Evolutionary conservation across 2,888 invertebrate genomes (phyloP), one percentile per base, ranked within the genome.

Genomic region (Diaphora mendica): DNA sequence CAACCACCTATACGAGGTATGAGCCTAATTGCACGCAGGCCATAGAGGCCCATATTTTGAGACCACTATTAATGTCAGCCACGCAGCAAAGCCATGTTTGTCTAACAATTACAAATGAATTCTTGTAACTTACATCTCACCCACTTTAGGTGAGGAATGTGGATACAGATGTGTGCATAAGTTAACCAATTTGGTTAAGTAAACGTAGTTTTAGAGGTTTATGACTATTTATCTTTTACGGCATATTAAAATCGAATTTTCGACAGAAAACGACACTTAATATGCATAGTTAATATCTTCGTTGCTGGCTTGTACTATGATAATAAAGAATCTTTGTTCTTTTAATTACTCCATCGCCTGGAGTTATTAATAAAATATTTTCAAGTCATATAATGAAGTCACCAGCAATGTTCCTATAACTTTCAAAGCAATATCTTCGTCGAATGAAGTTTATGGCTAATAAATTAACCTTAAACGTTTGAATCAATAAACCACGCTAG

Each of bases 11-110:
- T 82, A 86, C 84, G 83, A 86, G 84, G 80, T 84, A 88, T 81
- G 80, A 80, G 83, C 83, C 88, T 86, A 89, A 90, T 89, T 88
- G 87, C 86, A 83, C 79, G 70, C 44, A 68, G 42, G 26, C 39
- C 64, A 71, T 70, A 70, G 71, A 75, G 73, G 48, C 33, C 67
- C 68, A 72, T 73, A 72, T 80, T 77, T 79, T 70, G 68, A 74
- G 71, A 39, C 39, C 64, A 73, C 76, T 74, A 76, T 79, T 66
- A 68, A 74, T 73, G 73, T 68, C 72, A 70, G 11, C 66, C 73
- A 74, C 75, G 66, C 68, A 72, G 70, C 71, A 72, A 73, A 75
- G 69, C 67, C 78, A 17, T 79, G 78, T 84, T 80, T 83, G 79
- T 74, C 73, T 77, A 78, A 79, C 74, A 76, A 77, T 82, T 80